Evolutionary conservation across 2,888 invertebrate species (phyloP), one percentile per base, ranked within the genome.

Genomic region (Athetis lepigone): DNA sequence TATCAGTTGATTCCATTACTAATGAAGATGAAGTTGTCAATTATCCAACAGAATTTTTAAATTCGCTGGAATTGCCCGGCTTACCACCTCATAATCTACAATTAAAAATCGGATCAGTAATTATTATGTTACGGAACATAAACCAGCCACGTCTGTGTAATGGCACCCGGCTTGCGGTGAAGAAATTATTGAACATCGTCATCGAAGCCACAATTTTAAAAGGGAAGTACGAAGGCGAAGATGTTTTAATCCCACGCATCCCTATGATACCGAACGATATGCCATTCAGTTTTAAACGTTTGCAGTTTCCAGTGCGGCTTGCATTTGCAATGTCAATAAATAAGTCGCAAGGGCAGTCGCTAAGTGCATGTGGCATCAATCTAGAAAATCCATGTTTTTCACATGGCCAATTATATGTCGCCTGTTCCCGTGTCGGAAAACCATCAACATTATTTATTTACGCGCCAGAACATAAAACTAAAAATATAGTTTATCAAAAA

Each of bases 31-130:
- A 67, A 0, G 70, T 64, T 23, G 59, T 70, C 37, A 71, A 74
- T 4, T 67, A 66, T 69, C 71, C 71, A n/a, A 59, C 69, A 0
- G 70, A 75, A 36, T 72, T 75, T 61, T 70, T 75, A 58, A 75
- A 77, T 42, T 73, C 70, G 21, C 47, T 77, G 55, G 66, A 71
- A n/a, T 68, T 72, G 56, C 72, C 71, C 8, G 75, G 70, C 8
- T 36, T 77, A 39, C 74, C 69, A 27, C 21, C 8, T 7, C 21
- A 45, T 8, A 23, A 50, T 37, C 21, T 50, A 16, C 9, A 55
- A n/a, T 39, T 46, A 39, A 46, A 58, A 49, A 18, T 43, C 23
- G 36, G 33, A n/a, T 58, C 42, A 43, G 33, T 50, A 33, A 33
- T 33, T 2, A 13, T 33, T 33, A 33, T 33, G 29, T 11, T 13